Conservation (phyloP, 2,888 invertebrate genomes). For the Callyntrura guangdongensis region DNA sequence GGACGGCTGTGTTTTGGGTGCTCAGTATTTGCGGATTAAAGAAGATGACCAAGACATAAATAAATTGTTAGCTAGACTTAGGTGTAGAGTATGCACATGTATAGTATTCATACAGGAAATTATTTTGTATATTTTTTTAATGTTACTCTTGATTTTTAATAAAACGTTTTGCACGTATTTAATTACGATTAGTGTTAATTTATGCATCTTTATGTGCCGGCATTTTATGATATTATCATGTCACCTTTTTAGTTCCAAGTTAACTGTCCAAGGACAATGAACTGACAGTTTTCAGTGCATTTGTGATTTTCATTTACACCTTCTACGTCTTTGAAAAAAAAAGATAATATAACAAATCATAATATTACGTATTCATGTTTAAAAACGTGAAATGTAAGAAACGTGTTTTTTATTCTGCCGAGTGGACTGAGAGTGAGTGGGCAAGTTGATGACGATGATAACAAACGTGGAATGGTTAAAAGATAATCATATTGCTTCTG, state of each 20-base stretch:
- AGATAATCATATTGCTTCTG: slow-evolving; percentile 12
- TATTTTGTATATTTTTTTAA: background rate
- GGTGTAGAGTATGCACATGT: background rate
- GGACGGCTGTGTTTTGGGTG: slow-evolving; percentile 67
- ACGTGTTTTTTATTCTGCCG: too few relatives aligned
- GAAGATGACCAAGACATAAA: slow-evolving; percentile 42
- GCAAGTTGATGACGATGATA: too few relatives aligned
- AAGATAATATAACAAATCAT: too few relatives aligned
- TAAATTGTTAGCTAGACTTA: too few relatives aligned
- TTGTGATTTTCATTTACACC: too few relatives aligned
- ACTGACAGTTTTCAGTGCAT: background rate
- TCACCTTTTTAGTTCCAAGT: background rate
- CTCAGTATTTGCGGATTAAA: slow-evolving; percentile 57
- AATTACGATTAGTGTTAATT: background rate
- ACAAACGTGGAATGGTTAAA: background rate
- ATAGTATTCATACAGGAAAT: too few relatives aligned
- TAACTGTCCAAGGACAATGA: slow-evolving; percentile 46
- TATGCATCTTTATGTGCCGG: background rate
- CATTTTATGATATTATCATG: background rate
- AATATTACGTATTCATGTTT: too few relatives aligned
- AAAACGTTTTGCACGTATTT: background rate
- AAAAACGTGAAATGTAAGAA: too few relatives aligned
- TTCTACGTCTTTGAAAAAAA: too few relatives aligned
- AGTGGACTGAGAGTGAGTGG: background rate
- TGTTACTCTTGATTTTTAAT: background rate